Percentiles rank a stretch among this genome's conserved stretches.
These are phyloP conservation scores for Drosophila sucinea DNA, from an alignment of 1,140 invertebrate genomes.

Conservation along the genomic window DNA sequence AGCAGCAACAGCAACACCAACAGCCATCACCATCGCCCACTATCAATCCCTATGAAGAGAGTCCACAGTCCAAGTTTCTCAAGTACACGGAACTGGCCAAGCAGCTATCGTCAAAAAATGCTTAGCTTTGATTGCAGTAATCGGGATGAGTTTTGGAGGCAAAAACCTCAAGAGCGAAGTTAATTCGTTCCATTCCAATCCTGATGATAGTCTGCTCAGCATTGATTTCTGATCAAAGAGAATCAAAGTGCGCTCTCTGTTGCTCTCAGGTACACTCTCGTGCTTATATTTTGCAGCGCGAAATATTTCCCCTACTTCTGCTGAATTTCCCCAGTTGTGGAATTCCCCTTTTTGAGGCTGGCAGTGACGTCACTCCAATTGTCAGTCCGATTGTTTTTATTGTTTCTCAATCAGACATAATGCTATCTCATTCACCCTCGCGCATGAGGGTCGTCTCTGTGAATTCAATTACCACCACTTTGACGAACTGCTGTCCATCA, in stretches of 20 bases:
- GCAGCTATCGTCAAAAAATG: slow-evolving; percentile 97
- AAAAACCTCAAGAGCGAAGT: background rate
- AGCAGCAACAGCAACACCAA: slow-evolving; percentile 34
- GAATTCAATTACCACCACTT: slow-evolving; percentile 80
- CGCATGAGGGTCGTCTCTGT: slow-evolving; percentile 8
- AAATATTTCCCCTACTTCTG: slow-evolving; percentile 68
- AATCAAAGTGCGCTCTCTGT: slow-evolving; percentile 6
- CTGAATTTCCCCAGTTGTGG: slow-evolving; percentile 50
- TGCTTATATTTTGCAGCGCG: slow-evolving; percentile 25
- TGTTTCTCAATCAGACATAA: slow-evolving; percentile 61
- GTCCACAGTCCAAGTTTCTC: slow-evolving; percentile 97
- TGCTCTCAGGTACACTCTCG: slow-evolving; percentile 17
- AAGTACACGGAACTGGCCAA: slow-evolving; percentile 98
- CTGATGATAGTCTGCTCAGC: slow-evolving; percentile 14
- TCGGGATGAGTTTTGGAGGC: background rate
- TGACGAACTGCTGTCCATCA: slow-evolving; percentile 82
- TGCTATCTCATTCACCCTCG: slow-evolving; percentile 57
- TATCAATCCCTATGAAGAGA: slow-evolving; percentile 91
- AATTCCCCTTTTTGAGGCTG: background rate
- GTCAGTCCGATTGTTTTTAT: slow-evolving; percentile 53
- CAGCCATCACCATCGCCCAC: slow-evolving; percentile 78
- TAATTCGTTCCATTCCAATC: background rate
- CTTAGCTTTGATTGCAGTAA: slow-evolving; percentile 84
- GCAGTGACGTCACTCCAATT: slow-evolving; percentile 58
- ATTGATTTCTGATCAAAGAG: slow-evolving; percentile 56